Base-by-base conservation (phyloP, 2,888 invertebrate genomes). In the Eupsilia transversa region DNA sequence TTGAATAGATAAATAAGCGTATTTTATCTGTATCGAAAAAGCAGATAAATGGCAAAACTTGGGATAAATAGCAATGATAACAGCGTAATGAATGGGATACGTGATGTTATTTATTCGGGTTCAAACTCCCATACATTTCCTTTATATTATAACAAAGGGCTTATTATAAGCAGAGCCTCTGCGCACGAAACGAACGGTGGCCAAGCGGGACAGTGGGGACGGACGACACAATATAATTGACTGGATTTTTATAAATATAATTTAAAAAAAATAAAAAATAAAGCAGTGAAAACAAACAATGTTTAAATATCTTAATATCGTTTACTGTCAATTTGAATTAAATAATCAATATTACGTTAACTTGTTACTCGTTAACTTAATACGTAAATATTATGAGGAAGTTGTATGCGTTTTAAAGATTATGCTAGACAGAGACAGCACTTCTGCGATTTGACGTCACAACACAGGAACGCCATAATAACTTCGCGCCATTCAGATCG, bases 61-160 rank as follows among this genome's bases (percentile, higher is more conserved):
- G 23, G 9, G 33, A 65, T 67, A 60, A 63, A 74, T 74, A 66
- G 46, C 46, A 12, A 80, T 43, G 63, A 61, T 74, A 72, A 67
- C 56, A 60, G 41, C 17, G 17, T 60, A 66, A 76, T 69, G 56
- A 79, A 79, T 76, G 23, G 72, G 66, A 59, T 74, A 79, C 79
- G 73, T 71, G 81, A 71, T 54, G 70, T 52, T 69, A 71, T 79
- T 71, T 72, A 69, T 81, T 74, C 30, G n/a, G 60, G 4, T 27
- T 7, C 17, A 35, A 57, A 56, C 41, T 33, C 59, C 23, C 41
- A 35, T 57, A 61, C 12, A 57, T 78, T 68, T 73, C 46, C 35
- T 65, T 46, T 74, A 43, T 54, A 59, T 30, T 57, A 49, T 30
- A 67, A 72, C 38, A 83, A 77, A 52, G 27, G 60, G 10, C 54